Conservation (phyloP, 2,888 invertebrate genomes). For the Lithophane socia region DNA sequence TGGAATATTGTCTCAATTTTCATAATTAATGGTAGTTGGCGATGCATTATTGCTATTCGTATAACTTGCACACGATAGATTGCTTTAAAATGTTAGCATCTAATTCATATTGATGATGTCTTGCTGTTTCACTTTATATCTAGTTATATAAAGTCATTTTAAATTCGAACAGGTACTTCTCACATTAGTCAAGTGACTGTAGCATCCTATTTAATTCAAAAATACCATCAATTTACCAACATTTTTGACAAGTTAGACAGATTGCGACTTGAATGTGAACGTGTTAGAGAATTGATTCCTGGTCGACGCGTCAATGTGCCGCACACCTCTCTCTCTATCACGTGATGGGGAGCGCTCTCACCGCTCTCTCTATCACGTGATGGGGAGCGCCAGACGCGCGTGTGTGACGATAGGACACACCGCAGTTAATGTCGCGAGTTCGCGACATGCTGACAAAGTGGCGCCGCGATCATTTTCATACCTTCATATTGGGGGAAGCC, state of each 20-base stretch:
- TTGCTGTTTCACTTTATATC: not conserved
- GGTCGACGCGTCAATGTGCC: not conserved
- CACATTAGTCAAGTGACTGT: not conserved
- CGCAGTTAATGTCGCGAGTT: too few relatives aligned
- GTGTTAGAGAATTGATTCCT: too few relatives aligned
- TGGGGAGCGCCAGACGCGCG: not conserved
- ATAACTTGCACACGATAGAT: not conserved
- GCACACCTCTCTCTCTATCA: not conserved
- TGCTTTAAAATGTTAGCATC: not conserved
- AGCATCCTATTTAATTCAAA: not conserved
- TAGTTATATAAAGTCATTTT: not conserved
- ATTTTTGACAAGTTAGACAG: too few relatives aligned
- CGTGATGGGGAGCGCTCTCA: not conserved
- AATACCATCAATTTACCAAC: too few relatives aligned
- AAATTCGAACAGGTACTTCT: not conserved
- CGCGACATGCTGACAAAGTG: constrained; percentile 17
- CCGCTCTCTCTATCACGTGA: not conserved
- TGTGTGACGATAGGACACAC: not conserved
- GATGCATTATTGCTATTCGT: constrained; percentile 23
- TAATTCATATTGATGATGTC: not conserved
- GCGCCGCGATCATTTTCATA: constrained; percentile 8
- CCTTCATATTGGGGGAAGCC: constrained; percentile 1
- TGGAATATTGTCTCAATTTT: constrained; percentile 6
- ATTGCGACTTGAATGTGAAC: too few relatives aligned
- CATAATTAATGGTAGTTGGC: constrained; percentile 24